phyloP scores from a whole-genome alignment of 1,140 invertebrate species.

The Nilaparvata lugens region DNA sequence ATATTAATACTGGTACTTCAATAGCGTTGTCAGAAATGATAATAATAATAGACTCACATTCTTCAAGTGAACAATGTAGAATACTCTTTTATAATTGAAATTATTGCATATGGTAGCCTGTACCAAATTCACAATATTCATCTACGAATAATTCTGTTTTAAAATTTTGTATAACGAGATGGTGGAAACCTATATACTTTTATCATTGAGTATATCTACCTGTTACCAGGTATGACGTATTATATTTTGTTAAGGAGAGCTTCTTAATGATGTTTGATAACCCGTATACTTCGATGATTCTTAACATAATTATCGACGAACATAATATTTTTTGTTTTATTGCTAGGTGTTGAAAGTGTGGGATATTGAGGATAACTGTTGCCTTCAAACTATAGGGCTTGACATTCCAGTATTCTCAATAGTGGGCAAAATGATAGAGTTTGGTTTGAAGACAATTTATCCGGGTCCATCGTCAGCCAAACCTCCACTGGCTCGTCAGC shows the following conservation, averaged over 20 bases:
- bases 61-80: no score
- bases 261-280: constrained; percentile 2
- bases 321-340: constrained; percentile 6
- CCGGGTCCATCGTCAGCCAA: constrained; percentile 36
- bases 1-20: no score
- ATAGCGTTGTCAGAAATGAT: no score
- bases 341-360: constrained; percentile 41
- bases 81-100: no score
- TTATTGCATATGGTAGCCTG: no score
- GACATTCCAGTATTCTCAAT: constrained; percentile 41
- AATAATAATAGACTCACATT: no score
- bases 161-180: no score
- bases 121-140: no score
- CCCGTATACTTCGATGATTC: no score
- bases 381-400: constrained; percentile 40
- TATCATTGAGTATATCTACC: no score
- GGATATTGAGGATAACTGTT: constrained; percentile 41
- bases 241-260: constrained; percentile 13
- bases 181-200: no score
- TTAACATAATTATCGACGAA: not conserved
- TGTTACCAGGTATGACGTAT: not conserved
- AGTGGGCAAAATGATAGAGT: constrained; percentile 42
- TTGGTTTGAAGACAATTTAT: constrained; percentile 40
- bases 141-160: no score
- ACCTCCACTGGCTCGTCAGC: constrained; percentile 12